Conservation (phyloP, 64 coral and sea anemone species). For the Platygyra sinensis region DNA sequence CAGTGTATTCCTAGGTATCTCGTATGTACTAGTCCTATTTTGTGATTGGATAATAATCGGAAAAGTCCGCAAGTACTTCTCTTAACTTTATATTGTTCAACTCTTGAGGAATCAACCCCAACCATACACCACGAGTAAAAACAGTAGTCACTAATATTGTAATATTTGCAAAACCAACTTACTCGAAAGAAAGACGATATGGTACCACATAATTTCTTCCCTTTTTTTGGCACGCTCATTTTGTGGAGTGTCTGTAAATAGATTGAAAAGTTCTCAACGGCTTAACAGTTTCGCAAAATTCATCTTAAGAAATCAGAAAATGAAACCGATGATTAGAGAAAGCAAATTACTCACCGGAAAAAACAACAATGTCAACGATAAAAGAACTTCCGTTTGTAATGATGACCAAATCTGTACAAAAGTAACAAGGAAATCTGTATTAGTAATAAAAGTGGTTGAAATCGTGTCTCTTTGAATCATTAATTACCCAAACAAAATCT, state of each 20-base stretch:
- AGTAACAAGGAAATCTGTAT: not conserved
- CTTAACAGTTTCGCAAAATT: too few species aligned
- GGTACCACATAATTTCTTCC: slow-evolving; percentile 33
- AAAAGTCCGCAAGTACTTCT: too few species aligned
- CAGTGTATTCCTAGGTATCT: too few species aligned
- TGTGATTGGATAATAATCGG: too few species aligned
- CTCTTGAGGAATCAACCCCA: not conserved
- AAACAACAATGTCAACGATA: slow-evolving; percentile 69
- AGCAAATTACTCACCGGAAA: slow-evolving; percentile 63
- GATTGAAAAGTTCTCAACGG: not conserved
- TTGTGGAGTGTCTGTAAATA: slow-evolving; percentile 27
- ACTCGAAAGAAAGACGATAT: slow-evolving; percentile 44
- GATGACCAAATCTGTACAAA: slow-evolving; percentile 65
- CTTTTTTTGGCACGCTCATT: not conserved
- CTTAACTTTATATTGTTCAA: not conserved
- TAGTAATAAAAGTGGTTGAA: not conserved
- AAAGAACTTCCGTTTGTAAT: slow-evolving; percentile 73
- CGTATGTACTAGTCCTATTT: too few species aligned
- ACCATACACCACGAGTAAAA: too few species aligned
- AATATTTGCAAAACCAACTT: slow-evolving; percentile 1
- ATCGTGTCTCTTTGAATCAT: too few species aligned
- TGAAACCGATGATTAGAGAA: not conserved
- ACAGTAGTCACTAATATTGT: too few species aligned
- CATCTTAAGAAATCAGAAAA: not conserved
- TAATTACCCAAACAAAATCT: too few species aligned